These are phyloP conservation scores for Nerophis ophidion DNA, from an alignment of 2,113 vertebrate genomes.

Conservation along the genomic window DNA sequence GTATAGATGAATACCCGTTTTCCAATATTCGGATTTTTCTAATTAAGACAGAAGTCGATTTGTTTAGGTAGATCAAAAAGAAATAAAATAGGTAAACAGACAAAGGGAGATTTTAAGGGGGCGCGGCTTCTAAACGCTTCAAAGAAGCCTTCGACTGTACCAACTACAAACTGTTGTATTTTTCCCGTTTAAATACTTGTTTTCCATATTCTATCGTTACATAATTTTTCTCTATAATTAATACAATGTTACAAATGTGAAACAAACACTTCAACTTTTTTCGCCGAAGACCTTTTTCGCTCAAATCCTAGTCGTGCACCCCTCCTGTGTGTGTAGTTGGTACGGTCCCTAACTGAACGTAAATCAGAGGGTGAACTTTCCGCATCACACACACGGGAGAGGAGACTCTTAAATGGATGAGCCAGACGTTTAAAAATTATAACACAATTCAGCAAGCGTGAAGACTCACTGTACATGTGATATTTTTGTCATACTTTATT, in stretches of 20 bases:
- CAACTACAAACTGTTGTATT: constrained; percentile 1
- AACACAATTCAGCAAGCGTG: neutral
- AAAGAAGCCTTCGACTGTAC: constrained; percentile 24
- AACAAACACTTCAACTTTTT: neutral
- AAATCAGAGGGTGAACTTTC: constrained; percentile 43
- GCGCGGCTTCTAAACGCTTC: constrained; percentile 48
- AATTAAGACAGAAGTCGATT: neutral
- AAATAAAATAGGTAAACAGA: constrained; percentile 38
- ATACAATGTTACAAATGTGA: neutral
- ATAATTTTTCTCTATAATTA: neutral
- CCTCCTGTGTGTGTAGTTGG: constrained; percentile 27
- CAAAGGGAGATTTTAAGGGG: constrained; percentile 50
- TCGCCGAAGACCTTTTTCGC: neutral
- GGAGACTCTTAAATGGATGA: neutral
- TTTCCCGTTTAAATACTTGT: rapidly evolving
- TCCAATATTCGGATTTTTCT: too few species aligned
- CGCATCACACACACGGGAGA: constrained; percentile 22
- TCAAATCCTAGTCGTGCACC: rapidly evolving
- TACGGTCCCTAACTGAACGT: constrained; percentile 45
- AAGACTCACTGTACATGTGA: neutral
- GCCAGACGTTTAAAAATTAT: neutral
- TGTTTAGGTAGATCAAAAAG: constrained; percentile 10
- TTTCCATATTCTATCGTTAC: too few species aligned
- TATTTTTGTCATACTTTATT: too few species aligned
- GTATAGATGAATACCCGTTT: too few species aligned